Evolutionary conservation across 2,888 invertebrate genomes (phyloP).

Genomic region (Alsophila aescularia): DNA sequence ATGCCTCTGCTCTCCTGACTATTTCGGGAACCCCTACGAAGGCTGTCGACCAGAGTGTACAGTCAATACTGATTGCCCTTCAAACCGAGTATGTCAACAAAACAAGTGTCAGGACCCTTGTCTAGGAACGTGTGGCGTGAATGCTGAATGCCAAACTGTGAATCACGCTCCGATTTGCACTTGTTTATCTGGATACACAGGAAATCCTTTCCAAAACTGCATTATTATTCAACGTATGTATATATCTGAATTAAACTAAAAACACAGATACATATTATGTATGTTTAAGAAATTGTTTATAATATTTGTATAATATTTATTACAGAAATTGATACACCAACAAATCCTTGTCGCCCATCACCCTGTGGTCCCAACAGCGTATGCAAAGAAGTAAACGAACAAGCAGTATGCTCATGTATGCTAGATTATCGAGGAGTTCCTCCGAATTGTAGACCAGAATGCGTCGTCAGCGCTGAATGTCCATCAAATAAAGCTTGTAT

Average conservation of each 20-base stretch:
- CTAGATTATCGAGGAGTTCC: constrained; percentile 87
- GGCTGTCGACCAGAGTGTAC: constrained; percentile 91
- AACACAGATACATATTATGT: background rate
- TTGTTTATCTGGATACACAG: constrained; percentile 86
- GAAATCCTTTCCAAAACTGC: constrained; percentile 84
- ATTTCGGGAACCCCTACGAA: constrained; percentile 86
- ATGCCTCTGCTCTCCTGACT: constrained; percentile 87
- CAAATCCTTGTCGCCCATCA: constrained; percentile 89
- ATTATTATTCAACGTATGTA: constrained; percentile 61
- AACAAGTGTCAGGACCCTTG: constrained; percentile 91
- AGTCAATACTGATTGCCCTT: constrained; percentile 89
- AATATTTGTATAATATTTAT: constrained; percentile 21
- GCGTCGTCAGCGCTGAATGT: constrained; percentile 89
- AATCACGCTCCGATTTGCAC: constrained; percentile 89
- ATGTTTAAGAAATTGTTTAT: background rate
- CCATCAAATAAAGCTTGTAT: constrained; percentile 87
- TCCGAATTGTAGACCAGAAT: constrained; percentile 89
- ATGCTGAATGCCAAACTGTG: constrained; percentile 89
- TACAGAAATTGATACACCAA: constrained; percentile 62
- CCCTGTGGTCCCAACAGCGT: constrained; percentile 94
- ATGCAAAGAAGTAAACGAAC: constrained; percentile 89
- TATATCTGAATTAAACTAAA: background rate
- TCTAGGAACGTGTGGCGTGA: constrained; percentile 89
- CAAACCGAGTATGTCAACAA: constrained; percentile 88
- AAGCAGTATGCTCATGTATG: constrained; percentile 89